Evolutionary conservation across 2,888 invertebrate genomes (phyloP), one percentile per base, ranked within the genome.

Genomic region (Drosophila greeni): DNA sequence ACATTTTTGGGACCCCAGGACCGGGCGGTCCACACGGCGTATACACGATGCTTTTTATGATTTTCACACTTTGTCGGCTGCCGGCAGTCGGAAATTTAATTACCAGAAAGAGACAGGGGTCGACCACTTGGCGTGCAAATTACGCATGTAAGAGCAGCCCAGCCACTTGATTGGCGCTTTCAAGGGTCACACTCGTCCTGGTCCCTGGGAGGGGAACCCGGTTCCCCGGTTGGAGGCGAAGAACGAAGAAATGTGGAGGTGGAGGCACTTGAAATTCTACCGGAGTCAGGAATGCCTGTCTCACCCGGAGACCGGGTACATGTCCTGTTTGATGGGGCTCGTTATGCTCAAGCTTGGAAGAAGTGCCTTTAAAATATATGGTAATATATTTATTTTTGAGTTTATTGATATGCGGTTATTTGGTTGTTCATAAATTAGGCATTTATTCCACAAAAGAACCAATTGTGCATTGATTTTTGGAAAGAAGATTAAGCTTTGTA

Each of bases 131-230:
- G 75, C 71, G 73, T 80, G 79, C 82, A 83, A 80, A 80, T 80
- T 83, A 83, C 79, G 79, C 80, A 83, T 84, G 78, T 82, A 62
- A 64, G 40, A 40, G 59, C 45, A 65, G 73, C 74, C 67, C 72
- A 70, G 65, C 59, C 79, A 79, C 84, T 84, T 84, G 82, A 80
- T 80, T 84, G 80, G 76, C 75, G 66, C 68, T 79, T 82, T 76
- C 73, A 79, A 84, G 80, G 74, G 82, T 82, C 79, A 70, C 76
- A 74, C 70, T 66, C 62, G 65, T 59, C 31, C 66, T 66, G 62
- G 49, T 43, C 36, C 56, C 40, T 14, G 40, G 23, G 8, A 12
- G 18, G 37, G 37, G 18, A 12, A 1, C 42, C 42, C 9, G 24
- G 24, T 20, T 9, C 42, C 42, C 24, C 14, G 60, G 60, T 6